Evolutionary conservation across 2,797 vertebrate genomes (phyloP).

Genomic region (Anisognathus igniventris): DNA sequence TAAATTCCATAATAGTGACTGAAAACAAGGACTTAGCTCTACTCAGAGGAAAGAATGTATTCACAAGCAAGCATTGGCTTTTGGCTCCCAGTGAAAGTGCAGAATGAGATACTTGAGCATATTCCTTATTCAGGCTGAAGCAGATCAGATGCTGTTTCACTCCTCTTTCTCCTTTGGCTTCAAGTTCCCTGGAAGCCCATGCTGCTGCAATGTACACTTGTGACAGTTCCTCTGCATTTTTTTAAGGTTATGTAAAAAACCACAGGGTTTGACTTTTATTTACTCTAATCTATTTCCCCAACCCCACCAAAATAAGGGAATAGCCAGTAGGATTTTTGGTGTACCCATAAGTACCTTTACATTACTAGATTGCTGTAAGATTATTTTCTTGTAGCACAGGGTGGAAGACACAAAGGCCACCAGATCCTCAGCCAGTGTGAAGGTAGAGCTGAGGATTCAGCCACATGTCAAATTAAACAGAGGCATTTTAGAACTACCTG

Average conservation of each 20-base stretch:
- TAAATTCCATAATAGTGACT: background rate
- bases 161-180: background rate
- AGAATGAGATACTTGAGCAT: background rate
- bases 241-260: background rate
- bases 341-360: background rate
- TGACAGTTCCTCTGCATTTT: background rate
- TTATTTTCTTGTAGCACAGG: background rate
- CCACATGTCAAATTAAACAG: slow-evolving; percentile 35
- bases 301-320: background rate
- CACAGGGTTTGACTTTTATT: background rate
- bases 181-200: background rate
- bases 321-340: background rate
- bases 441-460: background rate
- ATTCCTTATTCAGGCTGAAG: background rate
- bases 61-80: slow-evolving; percentile 9
- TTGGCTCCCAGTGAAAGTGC: background rate
- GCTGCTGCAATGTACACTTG: rapidly evolving
- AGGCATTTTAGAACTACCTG: slow-evolving; percentile 34
- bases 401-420: background rate
- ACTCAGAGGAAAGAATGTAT: background rate
- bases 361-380: background rate
- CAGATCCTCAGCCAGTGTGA: background rate
- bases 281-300: background rate
- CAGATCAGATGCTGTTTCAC: background rate
- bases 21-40: background rate